These are phyloP conservation scores for Crotalus horridus DNA, from an alignment of 2,113 vertebrate species.

Conservation along the genomic window DNA sequence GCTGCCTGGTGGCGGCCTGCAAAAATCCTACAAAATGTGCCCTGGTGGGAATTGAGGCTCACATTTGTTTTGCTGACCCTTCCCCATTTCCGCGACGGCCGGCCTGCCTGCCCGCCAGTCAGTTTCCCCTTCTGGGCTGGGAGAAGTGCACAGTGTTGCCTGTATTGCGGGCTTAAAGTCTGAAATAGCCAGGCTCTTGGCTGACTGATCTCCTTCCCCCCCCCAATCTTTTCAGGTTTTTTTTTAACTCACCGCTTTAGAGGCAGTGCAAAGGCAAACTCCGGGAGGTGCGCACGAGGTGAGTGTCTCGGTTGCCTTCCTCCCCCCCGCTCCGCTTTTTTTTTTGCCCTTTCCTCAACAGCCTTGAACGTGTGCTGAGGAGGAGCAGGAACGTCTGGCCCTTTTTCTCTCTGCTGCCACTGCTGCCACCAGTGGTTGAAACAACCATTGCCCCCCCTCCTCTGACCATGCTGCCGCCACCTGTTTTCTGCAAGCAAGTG, in stretches of 20 bases:
- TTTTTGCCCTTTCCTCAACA: neutral
- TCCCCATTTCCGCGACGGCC: constrained; percentile 3
- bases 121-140: constrained; percentile 40
- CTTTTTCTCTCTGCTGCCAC: constrained; percentile 34
- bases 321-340: neutral
- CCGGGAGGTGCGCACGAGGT: constrained; percentile 9
- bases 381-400: neutral
- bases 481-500: too few relatives aligned
- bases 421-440: constrained; percentile 45
- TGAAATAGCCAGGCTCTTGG: neutral
- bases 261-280: neutral
- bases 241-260: neutral
- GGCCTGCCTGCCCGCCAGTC: constrained; percentile 2
- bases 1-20: too few relatives aligned
- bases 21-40: too few relatives aligned
- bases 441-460: constrained; percentile 24
- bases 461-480: neutral
- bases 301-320: constrained; percentile 26
- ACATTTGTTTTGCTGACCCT: too few relatives aligned
- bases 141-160: constrained; percentile 36
- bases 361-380: constrained; percentile 2
- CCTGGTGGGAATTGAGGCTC: too few relatives aligned
- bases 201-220: neutral
- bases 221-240: too few relatives aligned
- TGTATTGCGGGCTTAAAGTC: neutral